A percentile compares a stretch with the other conserved stretches of the same genome.
Conservation (phyloP, 23 tunicate species). For the Oikopleura vanhoeffeni region DNA sequence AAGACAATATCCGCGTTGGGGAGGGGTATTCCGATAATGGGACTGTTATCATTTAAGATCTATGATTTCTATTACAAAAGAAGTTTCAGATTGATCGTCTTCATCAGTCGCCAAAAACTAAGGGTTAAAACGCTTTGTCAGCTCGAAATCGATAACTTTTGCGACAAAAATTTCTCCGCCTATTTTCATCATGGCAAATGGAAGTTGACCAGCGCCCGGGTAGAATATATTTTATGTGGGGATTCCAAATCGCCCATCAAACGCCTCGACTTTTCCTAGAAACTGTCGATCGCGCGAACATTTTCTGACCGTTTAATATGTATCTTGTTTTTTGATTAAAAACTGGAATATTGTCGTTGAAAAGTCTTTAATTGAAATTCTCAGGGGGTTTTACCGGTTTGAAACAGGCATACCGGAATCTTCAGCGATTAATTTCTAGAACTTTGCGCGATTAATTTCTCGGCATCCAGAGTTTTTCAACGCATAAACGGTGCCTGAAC, state of each 20-base stretch:
- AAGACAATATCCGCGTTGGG: not conserved
- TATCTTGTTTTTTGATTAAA: not conserved
- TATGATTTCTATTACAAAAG: not conserved
- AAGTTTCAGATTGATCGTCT: not conserved
- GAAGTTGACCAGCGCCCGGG: not conserved
- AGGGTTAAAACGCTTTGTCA: too few species aligned
- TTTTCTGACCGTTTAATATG: not conserved
- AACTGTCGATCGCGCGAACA: not conserved
- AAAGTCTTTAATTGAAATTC: not conserved
- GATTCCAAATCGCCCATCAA: not conserved
- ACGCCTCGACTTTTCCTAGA: not conserved
- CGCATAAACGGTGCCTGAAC: not conserved
- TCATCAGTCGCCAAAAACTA: not conserved
- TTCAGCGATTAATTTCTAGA: not conserved
- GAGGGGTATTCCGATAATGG: not conserved
- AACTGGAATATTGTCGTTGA: not conserved
- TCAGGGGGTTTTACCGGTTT: not conserved
- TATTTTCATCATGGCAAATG: not conserved
- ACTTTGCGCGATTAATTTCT: not conserved
- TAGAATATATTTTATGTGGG: not conserved
- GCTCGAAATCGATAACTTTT: not conserved
- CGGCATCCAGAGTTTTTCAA: not conserved
- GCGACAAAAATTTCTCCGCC: not conserved
- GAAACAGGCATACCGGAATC: not conserved
- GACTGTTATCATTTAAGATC: not conserved